Conservation (phyloP, 2,113 vertebrate genomes). For the Oreochromis tanganicae region DNA sequence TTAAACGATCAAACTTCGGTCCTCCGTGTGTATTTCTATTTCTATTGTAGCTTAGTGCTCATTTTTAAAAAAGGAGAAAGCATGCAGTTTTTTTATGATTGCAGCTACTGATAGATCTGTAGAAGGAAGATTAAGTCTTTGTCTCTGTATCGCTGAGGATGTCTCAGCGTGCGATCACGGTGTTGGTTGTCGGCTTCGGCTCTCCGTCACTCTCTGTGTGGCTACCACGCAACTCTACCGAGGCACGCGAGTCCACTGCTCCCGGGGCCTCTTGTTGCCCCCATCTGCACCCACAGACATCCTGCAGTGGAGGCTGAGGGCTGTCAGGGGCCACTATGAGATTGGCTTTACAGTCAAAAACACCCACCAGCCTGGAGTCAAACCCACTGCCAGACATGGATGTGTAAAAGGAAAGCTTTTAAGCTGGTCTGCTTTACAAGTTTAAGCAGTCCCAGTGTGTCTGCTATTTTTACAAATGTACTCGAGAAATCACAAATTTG, state of each 20-base stretch:
- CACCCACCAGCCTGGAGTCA: neutral
- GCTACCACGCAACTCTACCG: neutral
- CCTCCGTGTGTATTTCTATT: neutral
- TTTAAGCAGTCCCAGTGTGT: neutral
- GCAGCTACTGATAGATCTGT: neutral
- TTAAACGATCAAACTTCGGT: neutral
- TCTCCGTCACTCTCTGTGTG: neutral
- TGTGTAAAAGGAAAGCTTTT: fast-evolving
- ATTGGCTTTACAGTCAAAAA: neutral
- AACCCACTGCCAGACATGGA: neutral
- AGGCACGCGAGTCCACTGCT: neutral
- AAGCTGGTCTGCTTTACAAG: neutral
- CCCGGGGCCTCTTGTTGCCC: neutral
- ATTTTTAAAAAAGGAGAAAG: neutral
- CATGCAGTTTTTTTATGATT: neutral
- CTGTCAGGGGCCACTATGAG: neutral
- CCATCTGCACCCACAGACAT: neutral
- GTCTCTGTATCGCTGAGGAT: neutral
- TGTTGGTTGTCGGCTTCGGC: neutral
- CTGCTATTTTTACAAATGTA: neutral
- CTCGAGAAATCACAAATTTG: neutral
- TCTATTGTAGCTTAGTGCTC: neutral
- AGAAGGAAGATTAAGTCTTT: neutral
- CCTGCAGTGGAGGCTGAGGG: neutral
- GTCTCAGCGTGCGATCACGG: neutral